phyloP scores from a whole-genome alignment of 2,113 vertebrate species.

The Tiliqua scincoides region DNA sequence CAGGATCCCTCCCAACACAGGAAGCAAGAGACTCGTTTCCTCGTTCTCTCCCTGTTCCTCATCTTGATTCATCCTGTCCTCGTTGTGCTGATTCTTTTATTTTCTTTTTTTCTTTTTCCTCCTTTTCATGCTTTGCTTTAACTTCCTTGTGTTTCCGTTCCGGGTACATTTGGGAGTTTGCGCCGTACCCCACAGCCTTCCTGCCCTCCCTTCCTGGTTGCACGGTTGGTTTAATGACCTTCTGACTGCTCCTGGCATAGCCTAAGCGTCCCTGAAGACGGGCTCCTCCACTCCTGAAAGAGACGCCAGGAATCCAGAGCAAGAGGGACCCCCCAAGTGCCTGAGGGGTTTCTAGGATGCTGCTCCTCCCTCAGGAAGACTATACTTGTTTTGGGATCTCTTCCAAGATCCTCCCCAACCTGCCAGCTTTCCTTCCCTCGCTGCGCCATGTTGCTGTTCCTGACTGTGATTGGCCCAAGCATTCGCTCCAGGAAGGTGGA shows the following conservation, averaged over 20 bases:
- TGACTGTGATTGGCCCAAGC: background rate
- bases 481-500: no score
- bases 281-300: background rate
- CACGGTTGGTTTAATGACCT: background rate
- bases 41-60: background rate
- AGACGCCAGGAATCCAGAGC: background rate
- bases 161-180: background rate
- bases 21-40: background rate
- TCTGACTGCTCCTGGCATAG: conserved; percentile 7
- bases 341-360: no score
- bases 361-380: background rate
- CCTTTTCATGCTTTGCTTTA: background rate
- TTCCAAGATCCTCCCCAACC: background rate
- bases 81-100: no score
- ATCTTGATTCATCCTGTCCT: background rate
- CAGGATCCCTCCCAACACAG: no score
- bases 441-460: no score
- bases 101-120: no score
- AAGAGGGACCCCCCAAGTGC: background rate
- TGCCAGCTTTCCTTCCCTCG: background rate
- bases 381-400: background rate
- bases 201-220: background rate
- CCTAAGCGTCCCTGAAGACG: background rate
- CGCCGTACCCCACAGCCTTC: no score
- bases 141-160: background rate